These are phyloP conservation scores for Eptesicus fuscus DNA, from an alignment of 2,113 vertebrate species.

Conservation along the genomic window DNA sequence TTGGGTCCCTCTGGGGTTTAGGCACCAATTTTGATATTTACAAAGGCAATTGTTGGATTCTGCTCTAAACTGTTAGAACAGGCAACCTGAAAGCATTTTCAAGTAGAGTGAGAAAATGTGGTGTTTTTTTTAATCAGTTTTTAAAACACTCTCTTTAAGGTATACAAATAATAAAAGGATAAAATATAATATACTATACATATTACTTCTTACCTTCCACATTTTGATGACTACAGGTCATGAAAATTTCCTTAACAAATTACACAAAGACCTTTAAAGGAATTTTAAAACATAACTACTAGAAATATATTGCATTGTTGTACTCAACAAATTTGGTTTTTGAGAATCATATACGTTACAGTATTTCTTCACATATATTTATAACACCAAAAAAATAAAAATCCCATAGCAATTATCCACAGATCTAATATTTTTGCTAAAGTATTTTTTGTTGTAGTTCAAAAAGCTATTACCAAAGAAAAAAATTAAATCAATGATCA, in stretches of 20 bases:
- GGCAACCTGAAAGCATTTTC: not conserved
- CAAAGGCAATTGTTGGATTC: slow-evolving; percentile 34
- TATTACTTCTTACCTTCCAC: slow-evolving; percentile 45
- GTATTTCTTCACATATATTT: slow-evolving; percentile 39
- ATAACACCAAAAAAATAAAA: slow-evolving; percentile 62
- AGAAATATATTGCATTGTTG: slow-evolving; percentile 29
- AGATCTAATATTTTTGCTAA: slow-evolving; percentile 26
- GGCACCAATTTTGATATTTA: slow-evolving; percentile 46
- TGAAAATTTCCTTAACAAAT: not conserved
- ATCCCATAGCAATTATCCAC: slow-evolving; percentile 33
- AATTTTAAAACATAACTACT: slow-evolving; percentile 67
- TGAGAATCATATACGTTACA: slow-evolving; percentile 3
- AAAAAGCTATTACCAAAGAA: slow-evolving; percentile 67
- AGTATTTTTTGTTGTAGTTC: slow-evolving; percentile 56
- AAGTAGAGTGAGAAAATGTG: not conserved
- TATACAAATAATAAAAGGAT: slow-evolving; percentile 62
- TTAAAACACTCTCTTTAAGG: slow-evolving; percentile 64
- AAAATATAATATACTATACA: slow-evolving; percentile 63
- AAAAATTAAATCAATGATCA: slow-evolving; percentile 79
- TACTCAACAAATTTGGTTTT: not conserved
- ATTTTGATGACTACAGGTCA: not conserved
- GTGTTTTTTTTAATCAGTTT: slow-evolving; percentile 13
- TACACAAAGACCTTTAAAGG: slow-evolving; percentile 10
- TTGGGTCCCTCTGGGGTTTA: slow-evolving; percentile 11
- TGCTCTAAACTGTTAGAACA: slow-evolving; percentile 12